Conservation (phyloP, 2,113 vertebrate genomes). For the Coryphaenoides rupestris region DNA sequence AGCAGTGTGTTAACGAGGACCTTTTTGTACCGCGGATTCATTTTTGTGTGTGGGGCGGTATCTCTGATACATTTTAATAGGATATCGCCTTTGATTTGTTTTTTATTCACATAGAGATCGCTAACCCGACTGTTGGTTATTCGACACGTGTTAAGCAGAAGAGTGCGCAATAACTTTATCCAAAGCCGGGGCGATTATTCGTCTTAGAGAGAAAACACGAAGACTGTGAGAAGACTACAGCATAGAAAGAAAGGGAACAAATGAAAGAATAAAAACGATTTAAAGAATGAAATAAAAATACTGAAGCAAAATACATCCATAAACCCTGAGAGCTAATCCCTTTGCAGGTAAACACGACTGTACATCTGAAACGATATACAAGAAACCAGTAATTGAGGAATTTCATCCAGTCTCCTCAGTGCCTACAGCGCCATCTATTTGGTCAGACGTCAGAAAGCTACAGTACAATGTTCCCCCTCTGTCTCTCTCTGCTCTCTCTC, state of each 20-base stretch:
- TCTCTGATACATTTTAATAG: conserved; percentile 52
- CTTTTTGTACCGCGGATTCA: conserved; percentile 59
- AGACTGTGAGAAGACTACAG: too few species aligned
- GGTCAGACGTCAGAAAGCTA: too few species aligned
- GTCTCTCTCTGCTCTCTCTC: conserved; percentile 7
- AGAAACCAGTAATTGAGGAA: too few species aligned
- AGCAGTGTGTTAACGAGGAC: conserved; percentile 51
- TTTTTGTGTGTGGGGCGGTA: conserved; percentile 47
- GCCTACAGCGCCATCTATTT: conserved; percentile 32
- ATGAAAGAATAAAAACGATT: not conserved
- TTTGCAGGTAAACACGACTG: conserved; percentile 43
- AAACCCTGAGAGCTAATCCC: conserved; percentile 41
- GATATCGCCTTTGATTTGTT: conserved; percentile 34
- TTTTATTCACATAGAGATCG: conserved; percentile 12
- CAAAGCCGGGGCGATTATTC: conserved; percentile 12
- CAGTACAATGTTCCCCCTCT: too few species aligned
- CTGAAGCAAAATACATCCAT: conserved; percentile 30
- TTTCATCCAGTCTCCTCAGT: too few species aligned
- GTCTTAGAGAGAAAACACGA: not conserved
- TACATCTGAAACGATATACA: too few species aligned
- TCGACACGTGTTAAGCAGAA: conserved; percentile 8
- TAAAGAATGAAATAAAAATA: conserved; percentile 5
- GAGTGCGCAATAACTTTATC: conserved; percentile 17
- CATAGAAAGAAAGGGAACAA: too few species aligned
- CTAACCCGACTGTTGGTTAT: conserved; percentile 18